These are phyloP conservation scores for Drosophila elegans DNA, from an alignment of 1,140 invertebrate species.

Conservation along the genomic window DNA sequence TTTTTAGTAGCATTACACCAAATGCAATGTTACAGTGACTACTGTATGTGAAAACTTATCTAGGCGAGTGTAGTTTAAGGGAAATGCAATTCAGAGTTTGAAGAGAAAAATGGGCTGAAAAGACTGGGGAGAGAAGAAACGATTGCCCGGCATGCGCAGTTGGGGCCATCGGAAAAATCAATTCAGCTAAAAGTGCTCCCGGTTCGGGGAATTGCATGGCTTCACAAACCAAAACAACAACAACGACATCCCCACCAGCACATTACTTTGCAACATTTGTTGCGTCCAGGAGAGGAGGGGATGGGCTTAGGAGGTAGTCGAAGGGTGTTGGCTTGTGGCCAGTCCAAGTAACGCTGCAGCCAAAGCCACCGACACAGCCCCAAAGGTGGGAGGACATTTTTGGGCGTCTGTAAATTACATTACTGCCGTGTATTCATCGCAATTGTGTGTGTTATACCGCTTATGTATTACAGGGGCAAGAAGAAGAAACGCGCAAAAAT, in stretches of 20 bases:
- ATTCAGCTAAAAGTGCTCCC: conserved; percentile 83
- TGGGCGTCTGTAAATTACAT: conserved; percentile 72
- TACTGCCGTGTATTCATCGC: conserved; percentile 51
- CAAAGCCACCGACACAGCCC: conserved; percentile 17
- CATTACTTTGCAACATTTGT: conserved; percentile 43
- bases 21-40: no score
- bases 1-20: no score
- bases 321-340: conserved; percentile 6
- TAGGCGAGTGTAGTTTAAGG: conserved; percentile 6
- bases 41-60: conserved; percentile 16
- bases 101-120: background rate
- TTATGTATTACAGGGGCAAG: conserved; percentile 70
- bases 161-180: conserved; percentile 75
- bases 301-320: background rate
- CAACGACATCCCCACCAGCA: conserved; percentile 25
- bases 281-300: conserved; percentile 18
- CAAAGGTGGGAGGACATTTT: conserved; percentile 36
- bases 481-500: conserved; percentile 17
- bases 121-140: conserved; percentile 1
- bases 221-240: conserved; percentile 17
- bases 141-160: conserved; percentile 77
- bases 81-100: conserved; percentile 24
- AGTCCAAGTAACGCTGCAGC: conserved; percentile 43
- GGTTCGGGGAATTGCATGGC: conserved; percentile 66
- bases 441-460: conserved; percentile 7